Conservation (phyloP, 1,140 invertebrate genomes). For the Leptopilina clavipes region DNA sequence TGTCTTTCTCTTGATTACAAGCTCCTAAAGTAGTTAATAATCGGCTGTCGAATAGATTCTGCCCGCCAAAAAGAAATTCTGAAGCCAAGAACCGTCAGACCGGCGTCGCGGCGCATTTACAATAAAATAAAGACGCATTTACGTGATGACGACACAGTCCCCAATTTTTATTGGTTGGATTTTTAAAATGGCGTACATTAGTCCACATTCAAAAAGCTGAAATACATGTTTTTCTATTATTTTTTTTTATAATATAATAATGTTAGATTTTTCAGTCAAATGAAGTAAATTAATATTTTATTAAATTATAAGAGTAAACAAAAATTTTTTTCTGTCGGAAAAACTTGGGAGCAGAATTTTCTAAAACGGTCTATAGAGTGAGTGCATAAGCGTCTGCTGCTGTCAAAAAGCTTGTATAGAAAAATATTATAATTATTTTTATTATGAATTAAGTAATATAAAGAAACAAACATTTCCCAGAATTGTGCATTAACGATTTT, state of each 20-base stretch:
- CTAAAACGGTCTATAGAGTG: too few relatives aligned
- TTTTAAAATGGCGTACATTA: background rate
- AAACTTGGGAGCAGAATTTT: too few relatives aligned
- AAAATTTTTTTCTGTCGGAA: too few relatives aligned
- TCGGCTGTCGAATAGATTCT: constrained; percentile 41
- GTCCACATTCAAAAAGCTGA: background rate
- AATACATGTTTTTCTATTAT: too few relatives aligned
- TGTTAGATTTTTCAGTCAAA: too few relatives aligned
- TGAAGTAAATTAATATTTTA: too few relatives aligned
- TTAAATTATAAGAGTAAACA: too few relatives aligned
- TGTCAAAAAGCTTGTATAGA: background rate
- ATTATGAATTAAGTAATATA: constrained; percentile 7
- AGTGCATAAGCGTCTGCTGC: too few relatives aligned
- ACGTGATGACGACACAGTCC: background rate
- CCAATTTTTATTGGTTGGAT: background rate
- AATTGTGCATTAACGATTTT: background rate
- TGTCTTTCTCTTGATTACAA: constrained; percentile 39
- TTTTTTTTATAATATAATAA: too few relatives aligned
- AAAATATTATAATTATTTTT: background rate
- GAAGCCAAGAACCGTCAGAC: constrained; percentile 34
- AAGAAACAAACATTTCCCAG: background rate
- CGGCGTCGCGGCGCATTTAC: constrained; percentile 28
- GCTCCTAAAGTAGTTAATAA: constrained; percentile 35
- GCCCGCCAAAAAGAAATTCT: constrained; percentile 62
- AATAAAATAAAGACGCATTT: background rate